These are phyloP conservation scores for Palythoa grandis DNA, from an alignment of 92 coral and sea anemone genomes.

Conservation along the genomic window DNA sequence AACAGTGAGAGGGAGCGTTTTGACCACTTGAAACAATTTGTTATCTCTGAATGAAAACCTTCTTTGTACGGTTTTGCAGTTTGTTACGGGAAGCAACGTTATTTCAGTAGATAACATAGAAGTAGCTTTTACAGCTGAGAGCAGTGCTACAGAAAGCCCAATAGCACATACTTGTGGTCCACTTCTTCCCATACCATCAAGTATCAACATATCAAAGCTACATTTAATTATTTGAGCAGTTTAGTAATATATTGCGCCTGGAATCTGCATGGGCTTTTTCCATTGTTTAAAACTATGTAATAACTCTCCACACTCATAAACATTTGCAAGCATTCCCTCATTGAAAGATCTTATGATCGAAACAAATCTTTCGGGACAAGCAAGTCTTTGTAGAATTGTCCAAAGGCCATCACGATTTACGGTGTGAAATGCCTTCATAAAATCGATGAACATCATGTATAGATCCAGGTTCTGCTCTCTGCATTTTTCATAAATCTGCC, in stretches of 20 bases:
- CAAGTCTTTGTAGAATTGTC: too few species aligned
- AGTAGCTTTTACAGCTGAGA: constrained; percentile 27
- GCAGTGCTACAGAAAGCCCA: constrained; percentile 37
- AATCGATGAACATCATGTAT: too few species aligned
- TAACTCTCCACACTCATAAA: too few species aligned
- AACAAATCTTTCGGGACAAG: not conserved
- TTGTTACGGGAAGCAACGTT: constrained; percentile 40
- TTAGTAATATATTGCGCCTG: not conserved
- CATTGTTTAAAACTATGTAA: not conserved
- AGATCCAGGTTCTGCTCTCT: too few species aligned
- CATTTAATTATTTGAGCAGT: not conserved
- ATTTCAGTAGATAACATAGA: not conserved
- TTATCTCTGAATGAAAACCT: constrained; percentile 17
- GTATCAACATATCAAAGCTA: constrained; percentile 37
- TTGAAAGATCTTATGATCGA: not conserved
- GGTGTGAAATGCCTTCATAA: too few species aligned
- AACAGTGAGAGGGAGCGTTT: constrained; percentile 21
- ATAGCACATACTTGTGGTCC: constrained; percentile 48
- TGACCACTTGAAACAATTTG: constrained; percentile 37
- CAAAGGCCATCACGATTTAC: too few species aligned
- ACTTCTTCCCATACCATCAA: constrained; percentile 16
- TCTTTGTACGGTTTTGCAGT: constrained; percentile 24
- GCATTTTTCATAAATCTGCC: too few species aligned
- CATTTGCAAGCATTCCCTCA: too few species aligned
- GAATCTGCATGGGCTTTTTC: constrained; percentile 7